Evolutionary conservation across 1,140 invertebrate genomes (phyloP), one percentile per base, ranked within the genome.

Genomic region (Drosophila pruinosa): DNA sequence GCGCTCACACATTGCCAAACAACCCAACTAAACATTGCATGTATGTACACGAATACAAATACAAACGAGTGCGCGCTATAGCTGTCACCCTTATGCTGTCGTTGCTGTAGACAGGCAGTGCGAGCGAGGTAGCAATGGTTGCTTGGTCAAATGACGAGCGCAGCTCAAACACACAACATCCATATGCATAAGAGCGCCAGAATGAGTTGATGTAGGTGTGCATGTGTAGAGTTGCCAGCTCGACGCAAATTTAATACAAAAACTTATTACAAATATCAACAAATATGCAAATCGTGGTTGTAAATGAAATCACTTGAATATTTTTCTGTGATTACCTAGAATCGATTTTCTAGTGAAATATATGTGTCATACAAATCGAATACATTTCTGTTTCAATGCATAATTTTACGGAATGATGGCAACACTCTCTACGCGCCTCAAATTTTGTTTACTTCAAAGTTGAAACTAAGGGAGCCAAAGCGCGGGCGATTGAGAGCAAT

Each of bases 361-460:
- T 14, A 2, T 15, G n/a, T n/a, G n/a, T n/a, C n/a, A n/a, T 31
- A 31, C 8, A 10, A 10, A 31, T 31, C 8, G 0, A 28, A 15
- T 15, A 15, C 0, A 12, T 62, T 62, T 0, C 17, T 6, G 7
- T 45, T 28, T 14, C 8, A 21, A 43, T 21, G 26, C 26, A 0
- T n/a, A 4, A 17, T 15, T 50, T 47, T 34, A 1, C 5, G 5
- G 17, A 28, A 10, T 22, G 38, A 12, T 62, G 78, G 34, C 69
- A 82, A 45, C 56, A 64, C 73, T 81, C 26, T 28, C 19, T 0
- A 26, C 41, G 39, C 22, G 48, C 52, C 43, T 67, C 34, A 68
- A 43, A 62, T 61, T 62, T 78, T 82, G 79, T 78, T 82, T 82
- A 82, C 76, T 85, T 83, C 75, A 19, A 43, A 43, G 41, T 43